Percentiles rank a stretch among this genome's conserved stretches.
phyloP scores from a whole-genome alignment of 2,113 vertebrate genomes.

The Helogale parvula region DNA sequence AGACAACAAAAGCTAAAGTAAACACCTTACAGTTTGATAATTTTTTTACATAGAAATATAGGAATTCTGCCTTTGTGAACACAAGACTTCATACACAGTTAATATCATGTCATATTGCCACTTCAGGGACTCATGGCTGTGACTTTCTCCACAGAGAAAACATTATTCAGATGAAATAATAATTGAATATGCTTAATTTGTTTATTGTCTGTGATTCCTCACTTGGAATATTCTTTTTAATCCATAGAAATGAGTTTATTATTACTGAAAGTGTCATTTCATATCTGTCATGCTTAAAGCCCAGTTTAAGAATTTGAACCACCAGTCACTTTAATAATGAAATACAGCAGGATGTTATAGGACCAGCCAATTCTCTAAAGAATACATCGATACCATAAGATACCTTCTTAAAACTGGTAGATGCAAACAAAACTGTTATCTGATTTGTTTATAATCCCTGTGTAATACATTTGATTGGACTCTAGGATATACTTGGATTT shows the following conservation, averaged over 20 bases:
- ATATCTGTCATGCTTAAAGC: background rate
- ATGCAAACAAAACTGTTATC: background rate
- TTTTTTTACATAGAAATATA: background rate
- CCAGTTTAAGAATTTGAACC: background rate
- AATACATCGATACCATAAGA: background rate
- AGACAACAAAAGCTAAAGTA: background rate
- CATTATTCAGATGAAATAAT: background rate
- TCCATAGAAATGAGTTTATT: background rate
- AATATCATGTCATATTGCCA: background rate
- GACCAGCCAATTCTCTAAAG: background rate
- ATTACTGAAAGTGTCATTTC: background rate
- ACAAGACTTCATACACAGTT: background rate
- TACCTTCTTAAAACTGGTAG: background rate
- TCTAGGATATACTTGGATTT: constrained; percentile 70
- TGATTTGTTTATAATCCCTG: constrained; percentile 63
- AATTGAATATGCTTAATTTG: background rate
- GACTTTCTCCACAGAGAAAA: background rate
- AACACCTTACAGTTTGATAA: background rate
- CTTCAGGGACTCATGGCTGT: background rate
- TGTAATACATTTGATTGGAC: constrained; percentile 57
- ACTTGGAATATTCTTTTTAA: constrained; percentile 8
- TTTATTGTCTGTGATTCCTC: background rate
- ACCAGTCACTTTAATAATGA: background rate
- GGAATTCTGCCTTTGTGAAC: background rate
- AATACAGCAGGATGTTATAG: background rate